Conservation (phyloP, 1,140 invertebrate genomes). For the Zaprionus inermis region DNA sequence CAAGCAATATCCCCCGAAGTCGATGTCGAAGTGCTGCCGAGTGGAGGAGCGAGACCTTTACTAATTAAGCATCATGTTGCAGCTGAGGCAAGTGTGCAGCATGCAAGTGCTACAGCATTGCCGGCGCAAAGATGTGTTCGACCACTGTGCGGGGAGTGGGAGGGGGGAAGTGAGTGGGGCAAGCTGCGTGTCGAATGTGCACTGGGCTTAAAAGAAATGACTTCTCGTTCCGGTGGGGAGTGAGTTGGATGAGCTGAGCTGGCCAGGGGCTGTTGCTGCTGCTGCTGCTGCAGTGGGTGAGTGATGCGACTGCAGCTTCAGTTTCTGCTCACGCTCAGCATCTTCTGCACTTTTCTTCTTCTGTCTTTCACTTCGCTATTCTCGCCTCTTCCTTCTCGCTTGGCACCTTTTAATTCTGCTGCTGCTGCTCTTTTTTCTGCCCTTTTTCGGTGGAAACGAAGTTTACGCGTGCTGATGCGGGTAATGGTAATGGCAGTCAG, state of each 20-base stretch:
- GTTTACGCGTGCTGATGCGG: slow-evolving; percentile 79
- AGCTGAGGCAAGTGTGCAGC: slow-evolving; percentile 1
- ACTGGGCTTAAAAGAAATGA: slow-evolving; percentile 75
- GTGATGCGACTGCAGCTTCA: slow-evolving; percentile 21
- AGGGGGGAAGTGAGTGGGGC: background rate
- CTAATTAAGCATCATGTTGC: slow-evolving; percentile 32
- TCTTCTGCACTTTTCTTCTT: slow-evolving; percentile 9
- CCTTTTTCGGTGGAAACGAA: slow-evolving; percentile 66
- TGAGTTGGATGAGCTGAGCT: too few species aligned
- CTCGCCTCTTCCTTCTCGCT: background rate
- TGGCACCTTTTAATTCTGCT: slow-evolving; percentile 2
- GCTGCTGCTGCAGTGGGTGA: slow-evolving; percentile 7
- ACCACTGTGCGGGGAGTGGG: slow-evolving; percentile 18
- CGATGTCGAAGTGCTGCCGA: background rate
- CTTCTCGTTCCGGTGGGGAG: slow-evolving; percentile 66
- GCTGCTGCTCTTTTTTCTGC: slow-evolving; percentile 11
- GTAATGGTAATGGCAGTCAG: slow-evolving; percentile 71
- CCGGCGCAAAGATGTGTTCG: background rate
- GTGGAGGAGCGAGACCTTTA: slow-evolving; percentile 1
- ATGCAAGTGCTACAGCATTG: background rate
- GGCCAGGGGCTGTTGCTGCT: background rate
- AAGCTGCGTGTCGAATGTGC: slow-evolving; percentile 20
- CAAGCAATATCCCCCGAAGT: background rate
- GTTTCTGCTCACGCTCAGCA: slow-evolving; percentile 11
- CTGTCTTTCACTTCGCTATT: slow-evolving; percentile 12